These are phyloP conservation scores for Thysanoteuthis rhombus DNA, from an alignment of 2,888 invertebrate species.

Conservation along the genomic window DNA sequence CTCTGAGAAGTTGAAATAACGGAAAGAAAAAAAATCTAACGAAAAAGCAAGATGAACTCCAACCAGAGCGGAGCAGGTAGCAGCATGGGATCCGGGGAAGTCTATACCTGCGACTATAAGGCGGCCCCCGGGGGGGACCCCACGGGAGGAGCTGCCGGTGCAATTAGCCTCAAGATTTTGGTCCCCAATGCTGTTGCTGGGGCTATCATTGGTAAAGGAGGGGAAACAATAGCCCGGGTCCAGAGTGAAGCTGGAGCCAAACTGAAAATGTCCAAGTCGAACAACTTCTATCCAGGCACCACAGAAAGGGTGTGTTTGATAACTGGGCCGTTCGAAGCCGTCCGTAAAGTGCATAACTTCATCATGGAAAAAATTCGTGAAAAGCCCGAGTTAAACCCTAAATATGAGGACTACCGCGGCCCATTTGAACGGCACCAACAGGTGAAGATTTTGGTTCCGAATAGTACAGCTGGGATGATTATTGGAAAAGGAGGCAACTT, in stretches of 20 bases:
- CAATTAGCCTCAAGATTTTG: slow-evolving; percentile 88
- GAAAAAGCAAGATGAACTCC: slow-evolving; percentile 14
- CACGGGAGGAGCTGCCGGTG: slow-evolving; percentile 40
- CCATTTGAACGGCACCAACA: slow-evolving; percentile 51
- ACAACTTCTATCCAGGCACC: slow-evolving; percentile 95
- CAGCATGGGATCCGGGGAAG: slow-evolving; percentile 23
- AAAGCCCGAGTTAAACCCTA: slow-evolving; percentile 53
- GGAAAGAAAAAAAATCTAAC: neutral
- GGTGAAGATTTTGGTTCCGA: slow-evolving; percentile 60
- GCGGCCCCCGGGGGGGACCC: neutral
- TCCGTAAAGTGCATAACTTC: slow-evolving; percentile 49
- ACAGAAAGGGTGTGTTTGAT: slow-evolving; percentile 59
- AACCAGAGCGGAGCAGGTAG: slow-evolving; percentile 17
- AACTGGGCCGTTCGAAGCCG: slow-evolving; percentile 48
- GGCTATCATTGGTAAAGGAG: slow-evolving; percentile 98
- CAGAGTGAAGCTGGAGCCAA: slow-evolving; percentile 95
- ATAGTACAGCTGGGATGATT: slow-evolving; percentile 62
- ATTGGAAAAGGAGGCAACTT: slow-evolving; percentile 60
- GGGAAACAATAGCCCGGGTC: slow-evolving; percentile 95
- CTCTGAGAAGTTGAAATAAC: neutral
- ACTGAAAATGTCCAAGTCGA: slow-evolving; percentile 98
- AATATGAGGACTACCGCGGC: slow-evolving; percentile 35
- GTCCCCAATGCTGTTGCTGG: slow-evolving; percentile 90
- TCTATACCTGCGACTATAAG: slow-evolving; percentile 22
- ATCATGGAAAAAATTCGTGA: slow-evolving; percentile 57